Base-by-base conservation (phyloP, 35 echinoderm and acorn worm genomes). In the Ophioderma brevispina region DNA sequence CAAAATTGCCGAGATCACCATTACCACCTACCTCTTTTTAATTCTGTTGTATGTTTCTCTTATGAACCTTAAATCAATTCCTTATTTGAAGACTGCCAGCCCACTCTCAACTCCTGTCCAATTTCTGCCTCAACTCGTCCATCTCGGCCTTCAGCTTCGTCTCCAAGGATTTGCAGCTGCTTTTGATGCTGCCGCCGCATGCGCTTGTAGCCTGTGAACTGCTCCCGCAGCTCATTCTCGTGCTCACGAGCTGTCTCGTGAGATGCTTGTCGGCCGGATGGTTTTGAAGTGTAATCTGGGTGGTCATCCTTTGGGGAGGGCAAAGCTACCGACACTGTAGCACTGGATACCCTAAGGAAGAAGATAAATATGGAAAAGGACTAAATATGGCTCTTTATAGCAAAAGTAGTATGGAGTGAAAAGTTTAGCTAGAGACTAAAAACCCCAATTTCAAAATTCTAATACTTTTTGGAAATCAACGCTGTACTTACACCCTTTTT, bases 121-220 rank as follows among this genome's bases (percentile, higher is more conserved):
- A 93, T 63, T 94, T 98, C 55, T 89, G 80, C 36, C 94, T 88
- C 21, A 94, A 55, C 41, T 98, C 96, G 35, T 92, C 89, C 92
- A 94, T 98, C 43, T 98, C 96, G 8, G 90, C 80, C 35, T 81
- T 79, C 37, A 98, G 78, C 75, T 81, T 88, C 15, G 82, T 87
- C 87, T 98, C 96, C 92, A 98, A 64, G 77, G 92, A 90, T 40
- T n/a, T 95, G 96, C 0, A 98, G 46, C 87, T 98, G 96, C 59
- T 98, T 98, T 82, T 94, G 96, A 70, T 98, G 96, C 37, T 80
- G 85, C 56, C 90, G 52, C 17, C 96, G 81, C 93, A 98, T 95
- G 82, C 93, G 79, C 92, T 95, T 94, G 93, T 98, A 98, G 33
- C 96, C 92, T 32, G 95, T 94, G 77, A 98, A 89, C 77, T 98